Base-by-base conservation (phyloP, 2,113 vertebrate species). In the Pluvialis apricaria region DNA sequence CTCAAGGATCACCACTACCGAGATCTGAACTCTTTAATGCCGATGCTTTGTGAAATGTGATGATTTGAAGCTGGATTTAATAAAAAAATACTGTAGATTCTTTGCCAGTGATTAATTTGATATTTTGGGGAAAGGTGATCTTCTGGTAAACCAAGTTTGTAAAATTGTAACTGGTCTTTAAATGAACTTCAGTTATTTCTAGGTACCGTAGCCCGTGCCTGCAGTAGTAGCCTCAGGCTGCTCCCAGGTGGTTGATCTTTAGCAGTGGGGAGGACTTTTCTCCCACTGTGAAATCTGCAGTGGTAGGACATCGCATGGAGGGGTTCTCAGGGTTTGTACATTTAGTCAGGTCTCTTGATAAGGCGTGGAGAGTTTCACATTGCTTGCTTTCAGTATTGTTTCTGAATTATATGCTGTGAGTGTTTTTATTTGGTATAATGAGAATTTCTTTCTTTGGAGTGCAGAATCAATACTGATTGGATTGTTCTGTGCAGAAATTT, bases 1-100 rank as follows among this genome's bases (percentile, higher is more conserved):
- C 9, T 40, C 2, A 13, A 38, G 64, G 49, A 76, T 9, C 49
- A 25, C 10, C 13, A 0, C 9, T 83, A 58, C 51, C 0, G 0
- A 45, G 6, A 24, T 54, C 14, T 58, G 71, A 13, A 22, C 75
- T 71, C 16, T 68, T 7, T 55, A 72, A 72, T 1, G 3, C 24
- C 5, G 14, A 5, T 83, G n/a, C 1, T 10, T 76, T 69, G 28
- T 65, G 49, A 55, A 78, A n/a, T 36, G 19, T 38, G 54, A 13
- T 70, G 32, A 32, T 82, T 58, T 75, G 60, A 31, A 72, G 32
- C 38, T 81, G 60, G 31, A 51, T 68, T 31, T 36, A 36, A n/a
- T 15, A 25, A 11, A 7, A 24, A n/a, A 34, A 36, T 3, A 16
- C 3, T 54, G 10, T 19, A 38, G 36, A 34, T 9, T 38, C 8